Conservation (phyloP, 2,888 invertebrate genomes). For the Philaethria dido region DNA sequence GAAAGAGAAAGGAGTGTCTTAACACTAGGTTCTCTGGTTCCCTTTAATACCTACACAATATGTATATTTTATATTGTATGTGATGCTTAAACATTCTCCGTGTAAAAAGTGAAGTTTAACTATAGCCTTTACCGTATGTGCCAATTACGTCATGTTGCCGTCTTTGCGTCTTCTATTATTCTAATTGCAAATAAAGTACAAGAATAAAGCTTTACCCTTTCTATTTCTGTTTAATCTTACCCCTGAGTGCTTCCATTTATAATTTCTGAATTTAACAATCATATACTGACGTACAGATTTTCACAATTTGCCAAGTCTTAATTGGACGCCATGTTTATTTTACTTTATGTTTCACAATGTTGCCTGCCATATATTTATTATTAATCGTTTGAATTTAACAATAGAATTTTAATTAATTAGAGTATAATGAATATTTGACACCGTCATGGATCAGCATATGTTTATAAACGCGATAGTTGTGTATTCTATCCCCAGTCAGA, state of each 20-base stretch:
- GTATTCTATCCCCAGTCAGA: too few species aligned
- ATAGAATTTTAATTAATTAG: conserved; percentile 9
- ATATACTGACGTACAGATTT: neutral
- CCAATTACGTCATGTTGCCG: neutral
- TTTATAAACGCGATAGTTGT: too few species aligned
- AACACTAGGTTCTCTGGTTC: too few species aligned
- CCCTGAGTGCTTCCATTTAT: neutral
- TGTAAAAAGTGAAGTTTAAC: too few species aligned
- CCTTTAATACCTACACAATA: too few species aligned
- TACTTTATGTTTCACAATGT: conserved; percentile 1
- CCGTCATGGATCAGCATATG: too few species aligned
- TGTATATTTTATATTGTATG: too few species aligned
- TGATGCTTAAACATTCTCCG: too few species aligned
- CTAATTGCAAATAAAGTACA: neutral
- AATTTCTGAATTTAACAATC: conserved; percentile 7
- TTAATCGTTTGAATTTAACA: conserved; percentile 2
- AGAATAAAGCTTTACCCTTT: neutral
- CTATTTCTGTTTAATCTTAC: conserved; percentile 2
- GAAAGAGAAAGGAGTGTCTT: too few species aligned
- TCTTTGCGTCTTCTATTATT: neutral
- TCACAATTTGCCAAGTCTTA: conserved; percentile 13
- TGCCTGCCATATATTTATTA: conserved; percentile 4
- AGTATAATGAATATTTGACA: conserved; percentile 2
- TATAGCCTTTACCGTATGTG: neutral
- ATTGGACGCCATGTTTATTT: conserved; percentile 15